Evolutionary conservation across 2,888 invertebrate genomes (phyloP).

Genomic region (Trachelus stipa): DNA sequence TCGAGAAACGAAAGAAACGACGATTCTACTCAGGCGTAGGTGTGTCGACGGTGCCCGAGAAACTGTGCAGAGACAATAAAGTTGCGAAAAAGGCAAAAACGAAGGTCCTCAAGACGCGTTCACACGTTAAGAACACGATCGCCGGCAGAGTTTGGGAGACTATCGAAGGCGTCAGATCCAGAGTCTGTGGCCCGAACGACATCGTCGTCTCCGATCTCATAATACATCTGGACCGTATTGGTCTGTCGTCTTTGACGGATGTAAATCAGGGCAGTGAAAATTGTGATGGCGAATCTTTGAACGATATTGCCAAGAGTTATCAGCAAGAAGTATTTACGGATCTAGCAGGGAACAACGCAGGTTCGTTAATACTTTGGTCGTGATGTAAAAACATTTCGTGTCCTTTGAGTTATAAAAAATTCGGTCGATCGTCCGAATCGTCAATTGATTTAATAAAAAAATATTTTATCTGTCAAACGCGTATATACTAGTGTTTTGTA

Average conservation of each 20-base stretch:
- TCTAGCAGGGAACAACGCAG: not conserved
- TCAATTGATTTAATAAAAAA: not conserved
- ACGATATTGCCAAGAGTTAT: not conserved
- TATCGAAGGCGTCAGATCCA: constrained; percentile 46
- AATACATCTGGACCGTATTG: constrained; percentile 29
- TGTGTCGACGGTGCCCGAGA: constrained; percentile 37
- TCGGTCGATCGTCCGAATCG: not conserved
- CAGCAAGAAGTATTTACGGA: not conserved
- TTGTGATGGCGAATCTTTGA: not conserved
- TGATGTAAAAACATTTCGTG: not conserved
- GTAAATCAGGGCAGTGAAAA: not conserved
- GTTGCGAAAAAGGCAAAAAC: constrained; percentile 47
- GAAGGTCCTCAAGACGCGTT: constrained; percentile 37
- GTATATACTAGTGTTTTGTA: too few species aligned
- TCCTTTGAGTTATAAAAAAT: not conserved
- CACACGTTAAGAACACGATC: constrained; percentile 41
- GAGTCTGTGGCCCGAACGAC: constrained; percentile 36
- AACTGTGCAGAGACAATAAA: constrained; percentile 42
- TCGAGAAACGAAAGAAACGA: not conserved
- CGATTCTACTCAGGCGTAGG: constrained; percentile 22
- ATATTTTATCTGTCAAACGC: not conserved
- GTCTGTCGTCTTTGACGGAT: constrained; percentile 4
- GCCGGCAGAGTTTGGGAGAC: constrained; percentile 57
- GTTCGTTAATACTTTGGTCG: not conserved
- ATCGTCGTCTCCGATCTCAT: constrained; percentile 41